phyloP scores from a whole-genome alignment of 2,113 vertebrate genomes.

The Myiagra hebetior region DNA sequence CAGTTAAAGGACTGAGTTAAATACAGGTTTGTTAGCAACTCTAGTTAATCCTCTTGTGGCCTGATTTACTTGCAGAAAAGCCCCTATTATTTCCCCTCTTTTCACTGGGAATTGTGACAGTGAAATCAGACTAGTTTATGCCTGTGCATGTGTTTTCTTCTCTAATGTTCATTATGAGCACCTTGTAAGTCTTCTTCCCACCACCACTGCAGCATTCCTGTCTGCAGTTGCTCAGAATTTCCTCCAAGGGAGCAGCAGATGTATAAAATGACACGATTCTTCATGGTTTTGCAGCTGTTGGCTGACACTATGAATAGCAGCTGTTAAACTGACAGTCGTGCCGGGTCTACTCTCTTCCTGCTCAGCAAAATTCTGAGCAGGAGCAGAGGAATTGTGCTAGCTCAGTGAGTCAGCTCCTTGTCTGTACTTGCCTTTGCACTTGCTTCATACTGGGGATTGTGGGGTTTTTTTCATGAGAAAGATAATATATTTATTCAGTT shows the following conservation, averaged over 20 bases:
- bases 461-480: background rate
- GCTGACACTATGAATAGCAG: conserved; percentile 33
- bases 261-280: conserved; percentile 18
- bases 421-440: background rate
- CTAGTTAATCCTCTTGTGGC: background rate
- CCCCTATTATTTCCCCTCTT: background rate
- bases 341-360: background rate
- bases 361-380: conserved; percentile 13
- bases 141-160: background rate
- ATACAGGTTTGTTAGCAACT: background rate
- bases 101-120: background rate
- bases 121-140: background rate
- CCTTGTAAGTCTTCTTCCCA: background rate
- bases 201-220: background rate
- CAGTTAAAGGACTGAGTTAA: background rate
- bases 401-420: conserved; percentile 35
- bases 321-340: background rate
- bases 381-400: background rate
- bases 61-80: background rate
- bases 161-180: background rate
- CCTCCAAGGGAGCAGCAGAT: background rate
- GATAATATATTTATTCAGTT: conserved; percentile 30
- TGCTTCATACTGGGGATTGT: background rate
- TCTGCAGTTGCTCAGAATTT: background rate
- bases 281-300: conserved; percentile 30